Percentiles rank a stretch among this genome's conserved stretches.
Conservation (phyloP, 2,113 vertebrate genomes). For the Neolamprologus kungweensis region DNA sequence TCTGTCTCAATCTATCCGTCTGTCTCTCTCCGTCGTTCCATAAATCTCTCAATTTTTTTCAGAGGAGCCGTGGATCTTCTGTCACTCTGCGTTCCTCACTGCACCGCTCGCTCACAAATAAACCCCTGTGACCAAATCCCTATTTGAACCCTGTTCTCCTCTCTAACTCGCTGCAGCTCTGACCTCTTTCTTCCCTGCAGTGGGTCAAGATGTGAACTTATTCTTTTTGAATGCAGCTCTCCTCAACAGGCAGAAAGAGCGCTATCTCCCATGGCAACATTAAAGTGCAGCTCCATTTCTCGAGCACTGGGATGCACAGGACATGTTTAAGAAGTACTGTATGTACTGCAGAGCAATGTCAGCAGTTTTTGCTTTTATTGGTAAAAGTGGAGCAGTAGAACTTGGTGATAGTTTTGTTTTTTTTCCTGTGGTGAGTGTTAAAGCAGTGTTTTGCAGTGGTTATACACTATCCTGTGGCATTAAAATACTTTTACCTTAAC, state of each 20-base stretch:
- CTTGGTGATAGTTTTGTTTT: background rate
- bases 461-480: background rate
- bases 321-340: background rate
- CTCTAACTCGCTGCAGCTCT: background rate
- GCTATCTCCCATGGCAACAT: background rate
- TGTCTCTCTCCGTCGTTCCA: background rate
- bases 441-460: background rate
- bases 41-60: conserved; percentile 31
- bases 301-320: background rate
- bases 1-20: conserved; percentile 6
- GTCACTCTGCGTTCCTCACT: background rate
- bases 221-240: background rate
- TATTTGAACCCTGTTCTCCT: background rate
- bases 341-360: background rate
- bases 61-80: background rate
- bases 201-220: background rate
- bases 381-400: background rate
- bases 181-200: background rate
- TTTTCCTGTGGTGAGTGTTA: background rate
- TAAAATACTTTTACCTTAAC: background rate
- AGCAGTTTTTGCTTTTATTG: background rate
- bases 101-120: background rate
- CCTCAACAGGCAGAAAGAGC: background rate
- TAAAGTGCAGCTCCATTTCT: background rate
- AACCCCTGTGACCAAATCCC: background rate